These are phyloP conservation scores for Hormaphis cornu DNA, from an alignment of 1,140 invertebrate species.

Conservation along the genomic window DNA sequence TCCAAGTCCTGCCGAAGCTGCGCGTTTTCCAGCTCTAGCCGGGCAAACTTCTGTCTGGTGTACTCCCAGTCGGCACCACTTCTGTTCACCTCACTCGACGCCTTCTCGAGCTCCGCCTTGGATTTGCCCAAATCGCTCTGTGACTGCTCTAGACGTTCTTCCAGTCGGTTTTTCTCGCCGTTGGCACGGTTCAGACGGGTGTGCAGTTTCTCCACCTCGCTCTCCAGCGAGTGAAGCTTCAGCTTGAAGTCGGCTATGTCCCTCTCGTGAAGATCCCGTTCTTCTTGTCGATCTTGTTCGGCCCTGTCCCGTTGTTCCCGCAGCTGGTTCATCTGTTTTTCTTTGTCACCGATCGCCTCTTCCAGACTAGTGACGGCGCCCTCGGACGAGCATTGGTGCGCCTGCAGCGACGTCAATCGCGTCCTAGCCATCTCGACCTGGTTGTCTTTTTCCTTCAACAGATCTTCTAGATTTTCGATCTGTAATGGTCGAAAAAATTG, in stretches of 20 bases:
- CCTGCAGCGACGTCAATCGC: slow-evolving; percentile 79
- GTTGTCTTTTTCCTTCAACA: slow-evolving; percentile 95
- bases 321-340: slow-evolving; percentile 88
- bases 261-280: slow-evolving; percentile 83
- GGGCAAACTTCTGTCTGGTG: slow-evolving; percentile 71
- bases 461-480: slow-evolving; percentile 95
- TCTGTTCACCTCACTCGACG: slow-evolving; percentile 75
- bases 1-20: slow-evolving; percentile 74
- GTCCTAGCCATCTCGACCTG: slow-evolving; percentile 91
- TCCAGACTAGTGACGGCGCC: slow-evolving; percentile 84
- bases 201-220: slow-evolving; percentile 60
- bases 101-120: slow-evolving; percentile 84
- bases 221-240: slow-evolving; percentile 81
- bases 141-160: slow-evolving; percentile 81
- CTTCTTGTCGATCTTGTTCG: slow-evolving; percentile 94
- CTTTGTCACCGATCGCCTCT: slow-evolving; percentile 92
- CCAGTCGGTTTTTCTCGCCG: slow-evolving; percentile 79
- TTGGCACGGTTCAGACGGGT: slow-evolving; percentile 73
- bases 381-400: slow-evolving; percentile 83
- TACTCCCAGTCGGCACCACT: slow-evolving; percentile 82
- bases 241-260: slow-evolving; percentile 92
- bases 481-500: slow-evolving; percentile 47
- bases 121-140: slow-evolving; percentile 88
- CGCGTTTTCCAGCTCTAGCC: slow-evolving; percentile 83
- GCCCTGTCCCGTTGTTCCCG: slow-evolving; percentile 85